Conservation (phyloP, 2,797 vertebrate species). For the Gymnothorax reevesii region DNA sequence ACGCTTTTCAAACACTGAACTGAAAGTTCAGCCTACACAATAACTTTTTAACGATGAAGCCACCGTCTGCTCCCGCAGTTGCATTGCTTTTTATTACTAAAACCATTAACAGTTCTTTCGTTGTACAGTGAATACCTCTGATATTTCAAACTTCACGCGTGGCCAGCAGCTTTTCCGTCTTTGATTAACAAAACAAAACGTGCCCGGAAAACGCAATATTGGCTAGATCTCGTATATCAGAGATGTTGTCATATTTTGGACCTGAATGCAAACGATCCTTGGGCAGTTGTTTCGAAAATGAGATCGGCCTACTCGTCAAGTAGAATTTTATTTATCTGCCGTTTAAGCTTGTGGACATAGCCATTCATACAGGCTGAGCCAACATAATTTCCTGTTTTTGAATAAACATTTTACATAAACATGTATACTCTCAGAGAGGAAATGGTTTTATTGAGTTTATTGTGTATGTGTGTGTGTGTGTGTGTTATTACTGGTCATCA, state of each 20-base stretch:
- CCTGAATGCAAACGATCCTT: not conserved
- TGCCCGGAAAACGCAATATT: not conserved
- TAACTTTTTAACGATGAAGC: too few relatives aligned
- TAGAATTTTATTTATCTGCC: not conserved
- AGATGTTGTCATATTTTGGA: not conserved
- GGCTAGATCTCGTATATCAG: not conserved
- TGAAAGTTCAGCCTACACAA: not conserved
- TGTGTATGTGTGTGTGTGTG: too few relatives aligned
- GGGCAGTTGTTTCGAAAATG: not conserved
- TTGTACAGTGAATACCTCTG: too few relatives aligned
- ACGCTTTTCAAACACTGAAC: not conserved
- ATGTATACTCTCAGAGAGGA: not conserved
- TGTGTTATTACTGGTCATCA: too few relatives aligned
- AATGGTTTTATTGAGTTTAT: not conserved
- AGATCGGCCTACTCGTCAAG: not conserved
- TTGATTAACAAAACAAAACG: not conserved
- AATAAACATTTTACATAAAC: not conserved
- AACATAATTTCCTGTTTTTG: not conserved
- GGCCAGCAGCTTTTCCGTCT: not conserved
- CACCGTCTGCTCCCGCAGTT: too few relatives aligned
- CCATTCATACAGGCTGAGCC: not conserved
- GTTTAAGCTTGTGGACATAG: not conserved
- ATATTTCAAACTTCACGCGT: not conserved
- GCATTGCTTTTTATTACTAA: too few relatives aligned
- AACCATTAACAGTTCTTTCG: too few relatives aligned